phyloP scores from a whole-genome alignment of 2,888 invertebrate genomes.

The Drepanosiphum platanoidis region DNA sequence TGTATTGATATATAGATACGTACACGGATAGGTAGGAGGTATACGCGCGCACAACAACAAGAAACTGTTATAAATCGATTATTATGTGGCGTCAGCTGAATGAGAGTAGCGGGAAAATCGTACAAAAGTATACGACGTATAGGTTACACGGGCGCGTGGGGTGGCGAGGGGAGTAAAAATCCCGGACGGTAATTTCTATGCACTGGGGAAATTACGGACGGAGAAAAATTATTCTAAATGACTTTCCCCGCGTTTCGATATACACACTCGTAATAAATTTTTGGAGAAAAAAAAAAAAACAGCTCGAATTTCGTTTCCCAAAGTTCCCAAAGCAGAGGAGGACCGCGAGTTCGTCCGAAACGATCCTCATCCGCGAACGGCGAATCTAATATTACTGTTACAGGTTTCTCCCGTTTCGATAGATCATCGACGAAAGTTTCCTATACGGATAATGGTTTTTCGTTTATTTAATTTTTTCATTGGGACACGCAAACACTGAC shows the following conservation, averaged over 20 bases:
- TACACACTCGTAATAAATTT: slow-evolving; percentile 11
- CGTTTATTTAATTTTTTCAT: too few relatives aligned
- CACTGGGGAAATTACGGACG: slow-evolving; percentile 56
- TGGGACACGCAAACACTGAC: background rate
- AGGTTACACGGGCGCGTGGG: background rate
- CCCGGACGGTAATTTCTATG: slow-evolving; percentile 46
- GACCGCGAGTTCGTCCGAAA: slow-evolving; percentile 12
- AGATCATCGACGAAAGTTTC: background rate
- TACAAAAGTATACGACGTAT: background rate
- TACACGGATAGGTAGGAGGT: background rate
- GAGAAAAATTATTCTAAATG: slow-evolving; percentile 57
- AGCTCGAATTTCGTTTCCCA: background rate
- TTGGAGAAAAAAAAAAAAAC: background rate
- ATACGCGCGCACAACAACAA: slow-evolving; percentile 1
- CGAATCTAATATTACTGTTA: background rate
- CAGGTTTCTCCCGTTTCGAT: background rate
- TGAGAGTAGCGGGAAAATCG: too few relatives aligned
- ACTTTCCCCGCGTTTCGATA: slow-evolving; percentile 32
- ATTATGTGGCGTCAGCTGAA: slow-evolving; percentile 38
- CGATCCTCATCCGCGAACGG: background rate
- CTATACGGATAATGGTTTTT: too few relatives aligned
- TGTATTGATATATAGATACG: background rate
- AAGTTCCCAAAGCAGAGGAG: too few relatives aligned
- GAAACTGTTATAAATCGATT: slow-evolving; percentile 61
- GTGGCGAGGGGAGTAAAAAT: slow-evolving; percentile 4